Base-by-base conservation (phyloP, 1,140 invertebrate genomes). In the Drosophila pachea region DNA sequence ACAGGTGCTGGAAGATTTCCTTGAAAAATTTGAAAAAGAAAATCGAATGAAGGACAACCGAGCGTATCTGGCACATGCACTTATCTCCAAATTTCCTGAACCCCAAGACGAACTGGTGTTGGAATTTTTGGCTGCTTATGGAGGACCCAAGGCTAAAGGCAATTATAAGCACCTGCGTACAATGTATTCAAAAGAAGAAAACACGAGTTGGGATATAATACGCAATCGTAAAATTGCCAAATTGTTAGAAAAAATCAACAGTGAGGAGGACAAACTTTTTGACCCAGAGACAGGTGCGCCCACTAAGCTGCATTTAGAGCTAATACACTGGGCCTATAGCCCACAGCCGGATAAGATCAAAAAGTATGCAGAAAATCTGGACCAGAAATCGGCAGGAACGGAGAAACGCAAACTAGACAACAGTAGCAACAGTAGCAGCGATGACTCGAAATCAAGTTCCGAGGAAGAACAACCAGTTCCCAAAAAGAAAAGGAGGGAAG, bases 301-400 rank as follows among this genome's bases (percentile, higher is more conserved):
- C 3, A 92, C 92, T 6, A 84, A 91, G 14, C 90, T 92, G 43
- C 93, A 93, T 63, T 68, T 93, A 62, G 87, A 92, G 65, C 83
- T 93, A 65, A 90, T 93, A 61, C 81, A 93, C 14, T 93, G 93
- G 93, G 92, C 92, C 0, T 93, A 93, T 76, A 93, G 92, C 56
- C 93, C 93, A 6, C 90, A 91, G 59, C 90, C 90, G 33, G 89
- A 89, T 56, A 91, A 91, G 76, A 86, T 91, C 2, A 91, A 91
- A 67, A 63, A 68, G 14, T 82, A 76, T 63, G 68, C 74, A n/a
- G 77, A 76, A 0, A 84, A 86, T 29, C 47, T 78, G 52, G 54
- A 59, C 50, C 79, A 74, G 62, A 88, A 83, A 59, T 68, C 76
- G 0, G 68, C 75, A 7, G 76, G 22, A 22, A 22, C n/a, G n/a